phyloP scores from a whole-genome alignment of 2,888 invertebrate genomes.

The Melieria omissa region DNA sequence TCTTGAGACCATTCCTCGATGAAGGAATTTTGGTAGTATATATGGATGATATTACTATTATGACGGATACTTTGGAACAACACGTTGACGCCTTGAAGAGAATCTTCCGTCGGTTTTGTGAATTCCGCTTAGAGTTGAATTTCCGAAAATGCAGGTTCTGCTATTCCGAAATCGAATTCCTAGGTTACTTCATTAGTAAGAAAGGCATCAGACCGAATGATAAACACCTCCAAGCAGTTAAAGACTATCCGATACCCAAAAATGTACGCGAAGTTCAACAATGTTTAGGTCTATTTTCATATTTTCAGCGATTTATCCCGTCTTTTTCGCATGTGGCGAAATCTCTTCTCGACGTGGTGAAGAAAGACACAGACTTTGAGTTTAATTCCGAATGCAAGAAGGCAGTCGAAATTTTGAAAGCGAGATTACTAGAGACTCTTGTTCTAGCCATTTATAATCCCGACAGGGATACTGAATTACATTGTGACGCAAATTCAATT shows the following conservation, averaged over 20 bases:
- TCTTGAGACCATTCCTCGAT: not conserved
- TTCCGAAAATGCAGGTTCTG: not conserved
- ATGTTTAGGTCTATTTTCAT: slow-evolving; percentile 7
- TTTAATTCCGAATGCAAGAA: slow-evolving; percentile 8
- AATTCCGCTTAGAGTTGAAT: not conserved
- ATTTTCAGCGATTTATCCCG: slow-evolving; percentile 18
- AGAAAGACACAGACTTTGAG: not conserved
- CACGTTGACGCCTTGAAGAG: slow-evolving; percentile 3
- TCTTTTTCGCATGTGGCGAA: slow-evolving; percentile 17
- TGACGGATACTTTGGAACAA: not conserved
- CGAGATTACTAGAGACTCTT: slow-evolving; percentile 10
- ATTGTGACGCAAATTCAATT: slow-evolving; percentile 46
- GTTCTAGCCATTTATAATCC: slow-evolving; percentile 46
- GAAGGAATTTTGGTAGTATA: not conserved
- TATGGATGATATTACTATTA: slow-evolving; percentile 11
- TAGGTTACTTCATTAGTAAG: not conserved
- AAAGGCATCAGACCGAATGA: not conserved
- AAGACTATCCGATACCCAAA: not conserved
- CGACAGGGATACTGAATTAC: slow-evolving; percentile 24
- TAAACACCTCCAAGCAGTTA: not conserved
- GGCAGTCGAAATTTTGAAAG: not conserved
- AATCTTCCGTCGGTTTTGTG: not conserved
- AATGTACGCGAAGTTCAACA: not conserved
- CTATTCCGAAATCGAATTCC: not conserved
- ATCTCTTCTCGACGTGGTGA: not conserved